Evolutionary conservation across 2,797 vertebrate species (phyloP).

Genomic region (Thaleichthys pacificus): DNA sequence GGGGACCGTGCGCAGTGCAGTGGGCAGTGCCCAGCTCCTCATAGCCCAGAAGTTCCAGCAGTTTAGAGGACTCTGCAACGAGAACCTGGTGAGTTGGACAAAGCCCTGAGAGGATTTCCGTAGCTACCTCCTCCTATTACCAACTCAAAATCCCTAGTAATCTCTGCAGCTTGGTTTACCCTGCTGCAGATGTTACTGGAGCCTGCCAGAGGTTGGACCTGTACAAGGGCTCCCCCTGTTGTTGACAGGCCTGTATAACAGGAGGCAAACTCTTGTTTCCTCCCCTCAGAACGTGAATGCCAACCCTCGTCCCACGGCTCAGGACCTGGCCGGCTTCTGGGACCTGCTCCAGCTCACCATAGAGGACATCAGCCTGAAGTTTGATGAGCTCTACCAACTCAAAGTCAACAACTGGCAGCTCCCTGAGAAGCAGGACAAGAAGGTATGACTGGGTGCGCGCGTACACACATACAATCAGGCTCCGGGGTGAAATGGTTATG

Average conservation of each 20-base stretch:
- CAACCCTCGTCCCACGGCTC: constrained; percentile 92
- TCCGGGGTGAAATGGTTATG: background rate
- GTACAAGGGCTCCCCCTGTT: constrained; percentile 7
- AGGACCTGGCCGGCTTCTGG: constrained; percentile 99
- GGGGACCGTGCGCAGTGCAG: constrained; percentile 95
- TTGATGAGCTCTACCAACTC: constrained; percentile 97
- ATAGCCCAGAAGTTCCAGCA: constrained; percentile 98
- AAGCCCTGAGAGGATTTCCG: background rate
- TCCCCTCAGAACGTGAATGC: constrained; percentile 83
- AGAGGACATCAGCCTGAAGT: constrained; percentile 99
- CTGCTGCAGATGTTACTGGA: background rate
- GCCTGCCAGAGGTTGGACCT: background rate
- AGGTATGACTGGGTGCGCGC: constrained; percentile 68
- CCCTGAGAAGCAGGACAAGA: constrained; percentile 83
- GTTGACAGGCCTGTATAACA: background rate
- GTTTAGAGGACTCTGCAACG: constrained; percentile 95
- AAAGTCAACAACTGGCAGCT: constrained; percentile 95
- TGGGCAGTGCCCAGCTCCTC: constrained; percentile 95
- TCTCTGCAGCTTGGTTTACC: background rate
- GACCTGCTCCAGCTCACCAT: constrained; percentile 97
- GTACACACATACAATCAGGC: background rate
- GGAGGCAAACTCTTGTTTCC: background rate
- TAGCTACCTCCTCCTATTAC: background rate
- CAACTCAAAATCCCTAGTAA: background rate
- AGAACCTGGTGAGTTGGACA: constrained; percentile 91